Conservation (phyloP, 2,113 vertebrate species). For the Indri indri region DNA sequence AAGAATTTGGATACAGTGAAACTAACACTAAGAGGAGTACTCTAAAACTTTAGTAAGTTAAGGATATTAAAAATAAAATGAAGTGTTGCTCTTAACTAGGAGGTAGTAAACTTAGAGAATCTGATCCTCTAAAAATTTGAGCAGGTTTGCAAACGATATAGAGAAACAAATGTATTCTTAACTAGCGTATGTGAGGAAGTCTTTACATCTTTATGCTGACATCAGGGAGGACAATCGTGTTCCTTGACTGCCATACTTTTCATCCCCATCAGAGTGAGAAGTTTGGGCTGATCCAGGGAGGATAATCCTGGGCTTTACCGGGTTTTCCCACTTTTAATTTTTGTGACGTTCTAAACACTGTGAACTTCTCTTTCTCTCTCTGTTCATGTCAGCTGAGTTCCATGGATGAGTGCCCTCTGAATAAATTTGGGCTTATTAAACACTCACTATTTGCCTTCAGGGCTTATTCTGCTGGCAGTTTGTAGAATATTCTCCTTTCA, state of each 20-base stretch:
- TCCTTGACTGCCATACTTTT: neutral
- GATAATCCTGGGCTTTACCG: neutral
- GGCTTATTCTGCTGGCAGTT: slow-evolving; percentile 17
- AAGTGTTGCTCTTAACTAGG: neutral
- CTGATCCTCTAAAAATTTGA: neutral
- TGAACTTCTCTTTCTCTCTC: neutral
- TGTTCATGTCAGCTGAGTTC: slow-evolving; percentile 30
- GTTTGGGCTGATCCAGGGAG: neutral
- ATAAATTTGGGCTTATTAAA: slow-evolving; percentile 36
- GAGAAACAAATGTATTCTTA: slow-evolving; percentile 13
- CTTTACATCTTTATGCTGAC: neutral
- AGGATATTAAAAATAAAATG: neutral
- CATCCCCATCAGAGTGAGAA: neutral
- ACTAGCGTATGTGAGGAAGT: neutral
- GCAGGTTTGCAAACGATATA: neutral
- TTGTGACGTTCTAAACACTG: slow-evolving; percentile 11
- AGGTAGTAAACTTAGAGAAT: neutral
- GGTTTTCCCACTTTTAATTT: neutral
- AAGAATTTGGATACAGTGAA: neutral
- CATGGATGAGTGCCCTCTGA: slow-evolving; percentile 30
- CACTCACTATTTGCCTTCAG: slow-evolving; percentile 24
- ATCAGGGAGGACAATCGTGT: neutral
- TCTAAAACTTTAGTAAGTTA: neutral
- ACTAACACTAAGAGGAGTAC: neutral
- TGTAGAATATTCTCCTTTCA: slow-evolving; percentile 47